Base-by-base conservation (phyloP, 2,113 vertebrate species). In the Potamarius usumacintae region DNA sequence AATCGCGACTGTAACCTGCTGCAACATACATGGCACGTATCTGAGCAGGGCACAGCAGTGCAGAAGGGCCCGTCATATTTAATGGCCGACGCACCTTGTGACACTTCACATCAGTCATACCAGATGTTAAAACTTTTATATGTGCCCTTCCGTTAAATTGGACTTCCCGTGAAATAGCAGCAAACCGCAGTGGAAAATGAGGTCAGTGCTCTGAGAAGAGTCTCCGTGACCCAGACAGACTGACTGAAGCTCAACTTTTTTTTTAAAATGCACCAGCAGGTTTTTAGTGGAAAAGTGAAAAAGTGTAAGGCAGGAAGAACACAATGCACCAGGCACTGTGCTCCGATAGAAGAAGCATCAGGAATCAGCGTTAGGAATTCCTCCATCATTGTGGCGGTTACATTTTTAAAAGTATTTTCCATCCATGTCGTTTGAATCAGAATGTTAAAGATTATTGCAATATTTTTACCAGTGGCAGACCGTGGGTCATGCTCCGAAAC, bases 91-190 rank as follows among this genome's bases (percentile, higher is more conserved):
- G 53, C 81, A 71, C 22, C 55, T 58, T 25, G 62, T 91, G 90
- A 82, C 88, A 65, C 67, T 86, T 90, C 85, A 85, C 87, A 91
- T 89, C 89, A 90, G 88, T 86, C 69, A 42, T 27, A 30, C 55
- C 12, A 25, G 84, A 88, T 90, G 82, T 53, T 92, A 72, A 90
- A 91, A 88, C 69, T 91, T 91, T 89, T 83, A 85, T 87, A 84
- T n/a, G 57, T 63, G 85, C 85, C 78, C 58, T 82, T 83, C 84
- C 87, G 80, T 89, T 85, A 72, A 86, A 79, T 88, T 77, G 82
- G 67, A 55, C 85, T 79, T 87, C 85, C 79, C 27, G 84, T 90
- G 76, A 85, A 90, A 88, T 89, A 85, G 87, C 77, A 86, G 83
- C 22, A 89, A 81, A 85, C 76, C 74, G 50, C 76, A 58, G 79